Evolutionary conservation across 1,140 invertebrate genomes (phyloP).

Genomic region (Nomia melanderi): DNA sequence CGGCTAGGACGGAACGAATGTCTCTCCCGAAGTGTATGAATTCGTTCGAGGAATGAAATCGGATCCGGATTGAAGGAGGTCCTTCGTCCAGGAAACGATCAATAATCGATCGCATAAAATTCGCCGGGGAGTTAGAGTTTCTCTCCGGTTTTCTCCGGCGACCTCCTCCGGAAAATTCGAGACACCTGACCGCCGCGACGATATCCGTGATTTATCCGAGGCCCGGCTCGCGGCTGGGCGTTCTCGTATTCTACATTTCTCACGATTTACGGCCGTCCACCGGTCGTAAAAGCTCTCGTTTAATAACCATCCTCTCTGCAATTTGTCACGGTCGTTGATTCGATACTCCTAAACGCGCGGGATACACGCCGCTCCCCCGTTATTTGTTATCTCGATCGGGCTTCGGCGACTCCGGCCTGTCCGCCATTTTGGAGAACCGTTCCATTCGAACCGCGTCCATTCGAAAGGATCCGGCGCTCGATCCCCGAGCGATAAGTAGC

Average conservation of each 20-base stretch:
- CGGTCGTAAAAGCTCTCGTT: constrained; percentile 37
- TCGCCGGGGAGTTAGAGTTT: background rate
- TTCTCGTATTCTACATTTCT: constrained; percentile 32
- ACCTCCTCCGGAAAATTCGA: constrained; percentile 20
- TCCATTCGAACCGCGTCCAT: too few relatives aligned
- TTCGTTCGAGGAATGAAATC: background rate
- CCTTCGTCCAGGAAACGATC: background rate
- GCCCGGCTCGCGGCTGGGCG: too few relatives aligned
- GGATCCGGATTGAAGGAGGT: background rate
- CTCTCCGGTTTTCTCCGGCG: background rate
- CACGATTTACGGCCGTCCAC: constrained; percentile 3
- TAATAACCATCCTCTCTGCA: constrained; percentile 5
- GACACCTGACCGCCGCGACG: constrained; percentile 19
- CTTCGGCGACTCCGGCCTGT: too few relatives aligned
- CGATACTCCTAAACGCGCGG: background rate
- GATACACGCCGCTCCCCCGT: background rate
- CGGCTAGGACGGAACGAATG: background rate
- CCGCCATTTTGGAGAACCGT: too few relatives aligned
- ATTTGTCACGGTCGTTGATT: constrained; percentile 23
- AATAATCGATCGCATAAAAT: constrained; percentile 18
- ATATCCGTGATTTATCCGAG: constrained; percentile 37
- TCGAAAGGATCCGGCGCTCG: too few relatives aligned
- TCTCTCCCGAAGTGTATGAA: background rate
- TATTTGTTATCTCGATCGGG: background rate
- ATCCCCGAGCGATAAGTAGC: too few relatives aligned